Evolutionary conservation across 2,888 invertebrate species (phyloP).

Genomic region (Rotaria socialis): DNA sequence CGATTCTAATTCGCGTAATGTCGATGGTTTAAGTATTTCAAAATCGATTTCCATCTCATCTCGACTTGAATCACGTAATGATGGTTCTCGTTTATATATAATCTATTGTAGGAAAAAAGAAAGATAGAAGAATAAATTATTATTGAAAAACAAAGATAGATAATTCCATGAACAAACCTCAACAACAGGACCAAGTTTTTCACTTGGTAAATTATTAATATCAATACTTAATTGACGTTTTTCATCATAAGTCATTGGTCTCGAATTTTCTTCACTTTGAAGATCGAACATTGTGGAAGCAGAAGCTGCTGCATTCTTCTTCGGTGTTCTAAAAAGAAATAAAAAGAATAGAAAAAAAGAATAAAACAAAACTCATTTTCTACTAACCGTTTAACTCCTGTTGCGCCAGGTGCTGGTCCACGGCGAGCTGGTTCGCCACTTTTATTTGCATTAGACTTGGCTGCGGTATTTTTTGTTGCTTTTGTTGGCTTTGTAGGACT

Average conservation of each 20-base stretch:
- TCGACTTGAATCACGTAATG: slow-evolving; percentile 92
- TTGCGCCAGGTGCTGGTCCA: not conserved
- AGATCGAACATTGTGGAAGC: not conserved
- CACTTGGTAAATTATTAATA: slow-evolving; percentile 96
- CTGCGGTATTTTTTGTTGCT: not conserved
- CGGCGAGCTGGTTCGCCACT: not conserved
- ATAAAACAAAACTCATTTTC: not conserved
- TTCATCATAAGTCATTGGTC: slow-evolving; percentile 99
- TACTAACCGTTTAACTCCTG: not conserved
- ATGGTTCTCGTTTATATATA: slow-evolving; percentile 94
- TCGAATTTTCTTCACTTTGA: slow-evolving; percentile 67
- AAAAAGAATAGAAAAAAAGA: not conserved
- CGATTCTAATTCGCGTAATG: slow-evolving; percentile 89
- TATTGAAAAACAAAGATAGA: not conserved
- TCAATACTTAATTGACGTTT: slow-evolving; percentile 95
- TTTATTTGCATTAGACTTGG: not conserved
- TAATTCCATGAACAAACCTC: not conserved
- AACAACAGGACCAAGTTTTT: slow-evolving; percentile 93
- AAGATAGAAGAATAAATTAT: not conserved
- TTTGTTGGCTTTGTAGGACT: not conserved
- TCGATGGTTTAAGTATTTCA: slow-evolving; percentile 95
- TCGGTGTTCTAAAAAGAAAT: not conserved
- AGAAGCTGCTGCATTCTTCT: not conserved
- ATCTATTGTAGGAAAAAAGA: slow-evolving; percentile 67
- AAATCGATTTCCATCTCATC: slow-evolving; percentile 99